Base-by-base conservation (phyloP, 2,888 invertebrate species). In the Diaprepes abbreviatus region DNA sequence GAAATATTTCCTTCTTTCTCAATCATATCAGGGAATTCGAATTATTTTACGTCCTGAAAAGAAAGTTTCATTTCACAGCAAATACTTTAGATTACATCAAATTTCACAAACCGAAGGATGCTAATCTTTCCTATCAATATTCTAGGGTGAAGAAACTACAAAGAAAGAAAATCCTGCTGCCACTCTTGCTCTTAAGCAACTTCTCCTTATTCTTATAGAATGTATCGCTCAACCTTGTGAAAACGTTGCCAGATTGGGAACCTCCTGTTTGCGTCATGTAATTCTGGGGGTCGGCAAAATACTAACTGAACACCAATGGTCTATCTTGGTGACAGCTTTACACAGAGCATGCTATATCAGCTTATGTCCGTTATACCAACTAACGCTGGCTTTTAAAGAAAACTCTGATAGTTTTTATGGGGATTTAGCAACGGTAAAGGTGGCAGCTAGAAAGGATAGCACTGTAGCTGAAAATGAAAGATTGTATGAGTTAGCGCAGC, bases 341-440 rank as follows among this genome's bases (percentile, higher is more conserved):
- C 93, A 94, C 78, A 88, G 93, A 78, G 94, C 95, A 28, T 93
- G 94, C 76, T 91, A 91, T 31, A 90, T 94, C n/a, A 95, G 95
- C 55, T 89, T 97, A 60, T 92, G 93, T 74, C 94, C 95, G 33
- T 83, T 97, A 62, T 92, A 94, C 73, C 95, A 95, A 84, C 86
- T 98, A 36, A 95, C 95, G 66, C 90, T 93, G 78, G 95, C 95
- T 35, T 98, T 97, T 82, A 92, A 94, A 78, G 91, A 93, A 76
- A 92, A 95, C 80, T 97, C 97, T 0, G 94, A 95, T 78, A 96
- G 96, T 80, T 97, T 97, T 84, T 96, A 96, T 82, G 97, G 97
- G 0, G 97, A 97, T 83, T 86, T 92, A 74, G 94, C 93, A 7
- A 95, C 95, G 68, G 96, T 97, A 0, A 96, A 96, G 87, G 96